A percentile compares a stretch with the other conserved stretches of the same genome.
Evolutionary conservation across 2,797 vertebrate species (phyloP).

Genomic region (Telmatherina bonti): DNA sequence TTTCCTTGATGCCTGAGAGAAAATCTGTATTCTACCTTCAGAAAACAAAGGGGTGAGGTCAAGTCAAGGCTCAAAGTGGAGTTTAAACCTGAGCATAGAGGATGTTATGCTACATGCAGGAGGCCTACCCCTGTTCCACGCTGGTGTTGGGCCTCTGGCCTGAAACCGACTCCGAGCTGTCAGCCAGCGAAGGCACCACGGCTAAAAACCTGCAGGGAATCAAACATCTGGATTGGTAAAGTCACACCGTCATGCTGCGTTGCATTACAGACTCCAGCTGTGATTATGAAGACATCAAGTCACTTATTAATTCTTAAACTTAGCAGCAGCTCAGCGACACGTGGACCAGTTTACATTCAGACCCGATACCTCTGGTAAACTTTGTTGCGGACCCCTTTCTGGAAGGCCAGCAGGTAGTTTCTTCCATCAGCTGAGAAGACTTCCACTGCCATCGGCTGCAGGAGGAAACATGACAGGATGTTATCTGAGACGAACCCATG

Average conservation of each 20-base stretch:
- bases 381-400: constrained; percentile 98
- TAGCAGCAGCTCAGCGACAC: neutral
- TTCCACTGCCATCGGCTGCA: constrained; percentile 96
- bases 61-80: neutral
- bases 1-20: too few relatives aligned
- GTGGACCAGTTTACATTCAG: neutral
- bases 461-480: constrained; percentile 2
- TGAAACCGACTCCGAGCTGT: constrained; percentile 98
- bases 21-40: too few relatives aligned
- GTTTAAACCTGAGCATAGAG: neutral
- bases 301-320: too few relatives aligned
- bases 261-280: too few relatives aligned
- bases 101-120: neutral
- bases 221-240: neutral
- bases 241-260: neutral
- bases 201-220: constrained; percentile 90
- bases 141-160: constrained; percentile 98
- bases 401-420: constrained; percentile 96
- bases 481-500: neutral
- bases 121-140: constrained; percentile 93
- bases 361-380: constrained; percentile 94
- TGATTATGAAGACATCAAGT: neutral
- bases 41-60: too few relatives aligned
- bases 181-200: constrained; percentile 95
- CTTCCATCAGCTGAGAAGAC: constrained; percentile 98